phyloP scores from a whole-genome alignment of 2,113 vertebrate genomes.

The Neotoma lepida region DNA sequence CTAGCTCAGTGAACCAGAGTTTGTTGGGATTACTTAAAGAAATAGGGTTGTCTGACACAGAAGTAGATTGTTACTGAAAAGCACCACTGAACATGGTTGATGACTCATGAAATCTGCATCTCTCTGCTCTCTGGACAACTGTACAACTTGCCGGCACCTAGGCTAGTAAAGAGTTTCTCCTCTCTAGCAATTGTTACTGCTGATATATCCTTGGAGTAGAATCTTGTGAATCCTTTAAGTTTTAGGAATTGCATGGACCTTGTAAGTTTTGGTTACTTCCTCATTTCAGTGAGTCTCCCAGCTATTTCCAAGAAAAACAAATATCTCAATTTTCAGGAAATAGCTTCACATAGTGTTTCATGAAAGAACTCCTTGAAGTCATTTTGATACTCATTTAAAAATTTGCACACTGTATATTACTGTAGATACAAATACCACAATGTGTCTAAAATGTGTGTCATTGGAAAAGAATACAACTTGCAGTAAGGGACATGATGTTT shows the following conservation, averaged over 20 bases:
- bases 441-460: not conserved
- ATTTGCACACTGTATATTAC: not conserved
- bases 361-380: not conserved
- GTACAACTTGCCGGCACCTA: not conserved
- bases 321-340: not conserved
- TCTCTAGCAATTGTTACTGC: not conserved
- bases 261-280: not conserved
- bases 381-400: not conserved
- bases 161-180: not conserved
- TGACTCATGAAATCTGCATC: no score
- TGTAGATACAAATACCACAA: not conserved
- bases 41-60: fast-evolving
- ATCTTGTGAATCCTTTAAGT: not conserved
- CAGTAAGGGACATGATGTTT: not conserved
- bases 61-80: not conserved
- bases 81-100: no score
- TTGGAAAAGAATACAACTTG: not conserved
- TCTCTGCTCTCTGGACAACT: not conserved
- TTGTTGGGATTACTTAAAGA: not conserved
- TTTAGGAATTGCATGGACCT: not conserved
- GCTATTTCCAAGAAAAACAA: not conserved
- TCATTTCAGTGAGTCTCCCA: not conserved
- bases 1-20: no score
- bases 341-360: not conserved
- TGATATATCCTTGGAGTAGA: fast-evolving